These are phyloP conservation scores for Hyposmocoma kahamanoa DNA, from an alignment of 1,140 invertebrate species.

Conservation along the genomic window DNA sequence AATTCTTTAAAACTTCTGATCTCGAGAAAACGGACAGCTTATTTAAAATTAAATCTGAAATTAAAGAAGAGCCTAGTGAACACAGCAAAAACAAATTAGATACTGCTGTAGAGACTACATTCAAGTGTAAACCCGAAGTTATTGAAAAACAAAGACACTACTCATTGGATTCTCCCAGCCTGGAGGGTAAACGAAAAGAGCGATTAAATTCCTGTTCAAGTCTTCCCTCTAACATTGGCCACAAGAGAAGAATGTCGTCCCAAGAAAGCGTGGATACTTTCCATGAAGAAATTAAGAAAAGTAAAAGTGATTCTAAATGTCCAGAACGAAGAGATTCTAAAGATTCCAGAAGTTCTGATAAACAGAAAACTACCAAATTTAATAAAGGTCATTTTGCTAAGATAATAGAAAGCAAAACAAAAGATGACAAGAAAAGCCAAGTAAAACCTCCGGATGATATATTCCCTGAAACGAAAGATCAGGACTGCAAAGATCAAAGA, in stretches of 20 bases:
- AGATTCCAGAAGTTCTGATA: slow-evolving; percentile 73
- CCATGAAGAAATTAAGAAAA: slow-evolving; percentile 82
- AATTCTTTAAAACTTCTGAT: slow-evolving; percentile 7
- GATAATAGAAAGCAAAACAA: slow-evolving; percentile 73
- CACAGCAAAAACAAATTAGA: slow-evolving; percentile 42
- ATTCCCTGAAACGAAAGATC: slow-evolving; percentile 36
- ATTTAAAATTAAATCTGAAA: slow-evolving; percentile 39
- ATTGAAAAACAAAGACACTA: slow-evolving; percentile 69
- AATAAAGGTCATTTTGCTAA: slow-evolving; percentile 69
- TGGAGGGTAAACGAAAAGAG: slow-evolving; percentile 72
- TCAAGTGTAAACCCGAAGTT: slow-evolving; percentile 41
- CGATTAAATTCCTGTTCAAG: slow-evolving; percentile 75
- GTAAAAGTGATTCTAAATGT: slow-evolving; percentile 76
- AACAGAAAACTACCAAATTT: slow-evolving; percentile 70
- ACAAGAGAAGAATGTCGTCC: slow-evolving; percentile 84
- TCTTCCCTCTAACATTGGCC: slow-evolving; percentile 77
- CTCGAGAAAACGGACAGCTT: slow-evolving; percentile 1
- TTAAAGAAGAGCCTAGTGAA: slow-evolving; percentile 36
- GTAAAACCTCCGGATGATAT: slow-evolving; percentile 62
- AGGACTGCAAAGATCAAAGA: slow-evolving; percentile 44
- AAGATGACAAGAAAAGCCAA: slow-evolving; percentile 73
- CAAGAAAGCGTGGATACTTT: slow-evolving; percentile 80
- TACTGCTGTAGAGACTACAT: slow-evolving; percentile 23
- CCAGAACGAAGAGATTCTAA: slow-evolving; percentile 82
- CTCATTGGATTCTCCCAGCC: slow-evolving; percentile 64